Percentiles rank a stretch among this genome's conserved stretches.
phyloP scores from a whole-genome alignment of 2,797 vertebrate species.

The Odontamblyopus lacepedii region DNA sequence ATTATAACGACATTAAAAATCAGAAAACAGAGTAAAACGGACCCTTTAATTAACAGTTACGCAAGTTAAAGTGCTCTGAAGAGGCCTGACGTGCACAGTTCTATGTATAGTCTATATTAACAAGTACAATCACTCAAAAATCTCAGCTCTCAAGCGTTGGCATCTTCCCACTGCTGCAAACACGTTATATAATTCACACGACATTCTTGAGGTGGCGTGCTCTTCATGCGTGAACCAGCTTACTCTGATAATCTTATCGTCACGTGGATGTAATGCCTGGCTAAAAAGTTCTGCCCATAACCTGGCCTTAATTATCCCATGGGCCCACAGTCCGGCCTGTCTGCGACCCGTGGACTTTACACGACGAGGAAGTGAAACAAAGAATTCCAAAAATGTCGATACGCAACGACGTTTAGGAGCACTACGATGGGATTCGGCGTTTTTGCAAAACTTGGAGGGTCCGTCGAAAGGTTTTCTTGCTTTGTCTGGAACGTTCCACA shows the following conservation, averaged over 20 bases:
- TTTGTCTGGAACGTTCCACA: no score
- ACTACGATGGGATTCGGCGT: background rate
- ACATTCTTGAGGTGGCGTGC: background rate
- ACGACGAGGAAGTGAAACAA: constrained; percentile 42
- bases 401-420: background rate
- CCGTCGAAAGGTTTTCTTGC: no score
- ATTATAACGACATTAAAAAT: no score
- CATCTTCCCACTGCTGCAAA: background rate
- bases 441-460: no score
- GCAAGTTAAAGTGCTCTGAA: background rate
- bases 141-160: background rate
- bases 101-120: background rate
- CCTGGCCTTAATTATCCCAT: constrained; percentile 27
- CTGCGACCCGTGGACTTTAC: constrained; percentile 23
- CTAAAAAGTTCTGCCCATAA: constrained; percentile 20
- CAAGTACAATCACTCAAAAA: background rate
- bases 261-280: constrained; percentile 27
- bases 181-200: constrained; percentile 1
- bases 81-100: background rate
- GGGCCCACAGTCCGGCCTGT: constrained; percentile 13
- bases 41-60: no score
- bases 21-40: no score
- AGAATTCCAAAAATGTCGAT: background rate
- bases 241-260: constrained; percentile 29
- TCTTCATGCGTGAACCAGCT: constrained; percentile 18